phyloP scores from a whole-genome alignment of 2,888 invertebrate species.

The Meliscaeva auricollis region DNA sequence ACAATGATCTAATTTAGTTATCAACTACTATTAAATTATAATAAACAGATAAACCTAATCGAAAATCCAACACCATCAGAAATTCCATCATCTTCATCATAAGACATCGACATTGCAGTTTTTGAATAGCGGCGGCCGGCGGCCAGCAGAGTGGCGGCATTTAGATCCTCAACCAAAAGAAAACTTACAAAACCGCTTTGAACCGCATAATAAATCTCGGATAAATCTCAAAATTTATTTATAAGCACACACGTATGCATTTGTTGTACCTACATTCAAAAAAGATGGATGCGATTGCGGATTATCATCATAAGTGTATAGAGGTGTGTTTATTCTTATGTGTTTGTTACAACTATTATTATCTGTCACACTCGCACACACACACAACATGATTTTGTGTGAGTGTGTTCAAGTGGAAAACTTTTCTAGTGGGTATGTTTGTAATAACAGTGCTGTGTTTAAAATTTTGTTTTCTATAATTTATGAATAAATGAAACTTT shows the following conservation, averaged over 20 bases:
- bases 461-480: background rate
- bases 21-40: too few relatives aligned
- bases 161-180: constrained; percentile 61
- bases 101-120: constrained; percentile 42
- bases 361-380: constrained; percentile 45
- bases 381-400: constrained; percentile 8
- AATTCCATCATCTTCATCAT: background rate
- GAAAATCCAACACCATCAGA: constrained; percentile 47
- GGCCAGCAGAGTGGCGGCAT: constrained; percentile 48
- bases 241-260: constrained; percentile 50
- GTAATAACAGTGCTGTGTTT: background rate
- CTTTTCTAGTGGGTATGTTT: constrained; percentile 26
- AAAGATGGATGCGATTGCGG: constrained; percentile 72
- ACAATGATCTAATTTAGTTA: too few relatives aligned
- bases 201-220: constrained; percentile 74
- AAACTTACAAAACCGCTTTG: constrained; percentile 70
- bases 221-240: constrained; percentile 76
- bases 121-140: constrained; percentile 26
- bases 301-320: constrained; percentile 73
- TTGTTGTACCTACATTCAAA: constrained; percentile 29
- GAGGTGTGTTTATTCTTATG: constrained; percentile 44
- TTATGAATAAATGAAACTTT: too few relatives aligned
- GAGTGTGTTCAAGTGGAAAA: constrained; percentile 64
- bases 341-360: constrained; percentile 64
- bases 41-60: too few relatives aligned